phyloP scores from a whole-genome alignment of 2,797 vertebrate species.

The Xiphophorus birchmanni region DNA sequence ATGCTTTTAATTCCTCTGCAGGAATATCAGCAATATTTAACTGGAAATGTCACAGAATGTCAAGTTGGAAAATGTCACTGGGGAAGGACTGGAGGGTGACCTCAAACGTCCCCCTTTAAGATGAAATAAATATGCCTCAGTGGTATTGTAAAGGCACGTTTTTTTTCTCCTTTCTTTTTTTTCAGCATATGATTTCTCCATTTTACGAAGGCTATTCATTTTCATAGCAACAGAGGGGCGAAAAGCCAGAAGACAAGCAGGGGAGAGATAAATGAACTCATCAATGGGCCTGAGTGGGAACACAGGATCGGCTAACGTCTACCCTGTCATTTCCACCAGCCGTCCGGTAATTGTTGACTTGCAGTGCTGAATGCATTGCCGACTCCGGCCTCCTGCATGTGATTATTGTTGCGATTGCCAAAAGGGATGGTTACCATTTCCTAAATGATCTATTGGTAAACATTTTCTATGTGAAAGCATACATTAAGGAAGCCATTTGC shows the following conservation, averaged over 20 bases:
- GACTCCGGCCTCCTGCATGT: constrained; percentile 38
- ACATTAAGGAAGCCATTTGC: constrained; percentile 22
- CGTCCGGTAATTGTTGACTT: constrained; percentile 83
- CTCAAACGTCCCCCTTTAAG: constrained; percentile 73
- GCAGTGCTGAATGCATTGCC: constrained; percentile 73
- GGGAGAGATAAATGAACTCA: constrained; percentile 84
- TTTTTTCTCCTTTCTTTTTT: constrained; percentile 52
- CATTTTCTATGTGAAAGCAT: constrained; percentile 59
- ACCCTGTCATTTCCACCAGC: constrained; percentile 82
- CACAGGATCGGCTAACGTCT: constrained; percentile 73
- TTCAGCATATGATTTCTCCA: constrained; percentile 73
- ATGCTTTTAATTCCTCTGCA: constrained; percentile 86
- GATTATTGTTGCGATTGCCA: constrained; percentile 48
- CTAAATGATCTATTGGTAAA: constrained; percentile 51
- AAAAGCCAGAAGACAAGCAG: constrained; percentile 57
- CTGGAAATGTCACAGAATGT: constrained; percentile 93
- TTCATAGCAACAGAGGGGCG: constrained; percentile 77
- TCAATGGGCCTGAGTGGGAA: constrained; percentile 78
- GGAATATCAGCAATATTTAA: constrained; percentile 89
- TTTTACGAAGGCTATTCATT: constrained; percentile 84
- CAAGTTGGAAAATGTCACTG: constrained; percentile 86
- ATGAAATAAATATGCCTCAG: constrained; percentile 85
- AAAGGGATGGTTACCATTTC: constrained; percentile 30
- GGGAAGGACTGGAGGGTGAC: constrained; percentile 78
- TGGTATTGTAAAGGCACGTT: constrained; percentile 65